These are phyloP conservation scores for Bicyclus anynana DNA, from an alignment of 1,140 invertebrate genomes.

Conservation along the genomic window DNA sequence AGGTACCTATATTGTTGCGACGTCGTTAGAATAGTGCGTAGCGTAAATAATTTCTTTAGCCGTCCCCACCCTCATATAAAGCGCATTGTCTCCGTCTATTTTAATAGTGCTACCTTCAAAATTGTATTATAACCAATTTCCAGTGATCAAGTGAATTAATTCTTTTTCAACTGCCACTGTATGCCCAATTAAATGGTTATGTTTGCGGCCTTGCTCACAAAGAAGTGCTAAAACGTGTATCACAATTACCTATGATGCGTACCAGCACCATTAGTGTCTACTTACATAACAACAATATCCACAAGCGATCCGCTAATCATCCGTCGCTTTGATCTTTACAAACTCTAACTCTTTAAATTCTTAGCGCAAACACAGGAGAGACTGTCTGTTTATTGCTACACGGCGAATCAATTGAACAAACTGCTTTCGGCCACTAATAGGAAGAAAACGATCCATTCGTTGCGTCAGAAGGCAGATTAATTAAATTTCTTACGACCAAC, in stretches of 20 bases:
- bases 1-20: constrained; percentile 44
- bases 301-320: constrained; percentile 61
- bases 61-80: constrained; percentile 59
- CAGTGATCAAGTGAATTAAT: constrained; percentile 44
- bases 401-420: constrained; percentile 66
- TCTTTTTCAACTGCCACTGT: constrained; percentile 11
- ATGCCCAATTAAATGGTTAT: constrained; percentile 12
- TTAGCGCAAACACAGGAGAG: constrained; percentile 51
- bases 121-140: constrained; percentile 55
- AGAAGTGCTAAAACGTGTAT: constrained; percentile 57
- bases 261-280: constrained; percentile 48
- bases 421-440: constrained; percentile 62
- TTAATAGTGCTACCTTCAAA: constrained; percentile 59
- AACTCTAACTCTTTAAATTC: constrained; percentile 65
- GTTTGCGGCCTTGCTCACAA: constrained; percentile 16
- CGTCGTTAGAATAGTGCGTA: constrained; percentile 39
- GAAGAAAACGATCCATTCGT: constrained; percentile 58
- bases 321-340: constrained; percentile 57
- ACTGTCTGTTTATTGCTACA: constrained; percentile 54
- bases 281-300: constrained; percentile 55
- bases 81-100: constrained; percentile 57
- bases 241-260: constrained; percentile 46
- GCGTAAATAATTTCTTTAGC: constrained; percentile 69
- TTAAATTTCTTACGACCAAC: constrained; percentile 60
- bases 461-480: constrained; percentile 65